Conservation (phyloP, 2,797 vertebrate genomes). For the Anabacerthia variegaticeps region DNA sequence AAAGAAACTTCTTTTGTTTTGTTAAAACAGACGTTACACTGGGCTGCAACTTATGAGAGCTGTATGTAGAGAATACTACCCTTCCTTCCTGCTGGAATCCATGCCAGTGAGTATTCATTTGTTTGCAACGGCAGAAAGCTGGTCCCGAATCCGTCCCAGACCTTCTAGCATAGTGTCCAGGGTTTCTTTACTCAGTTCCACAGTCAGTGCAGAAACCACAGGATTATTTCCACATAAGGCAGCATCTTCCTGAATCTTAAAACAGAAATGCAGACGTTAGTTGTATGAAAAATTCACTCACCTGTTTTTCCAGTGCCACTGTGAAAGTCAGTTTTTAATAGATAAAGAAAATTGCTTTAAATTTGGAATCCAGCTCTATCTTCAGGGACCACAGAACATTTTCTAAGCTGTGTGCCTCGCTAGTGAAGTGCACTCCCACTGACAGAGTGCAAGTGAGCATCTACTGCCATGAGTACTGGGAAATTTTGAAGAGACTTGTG, state of each 20-base stretch:
- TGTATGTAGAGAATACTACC: background rate
- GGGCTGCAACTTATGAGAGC: background rate
- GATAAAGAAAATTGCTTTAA: background rate
- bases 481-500: background rate
- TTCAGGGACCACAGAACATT: background rate
- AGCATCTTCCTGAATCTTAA: slow-evolving; percentile 79
- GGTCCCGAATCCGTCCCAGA: slow-evolving; percentile 92
- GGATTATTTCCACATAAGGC: slow-evolving; percentile 70
- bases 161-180: slow-evolving; percentile 95
- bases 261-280: background rate
- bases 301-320: background rate
- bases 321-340: background rate
- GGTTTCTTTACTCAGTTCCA: slow-evolving; percentile 92
- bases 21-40: background rate
- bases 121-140: slow-evolving; percentile 88
- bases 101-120: slow-evolving; percentile 74
- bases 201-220: slow-evolving; percentile 81
- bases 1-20: background rate
- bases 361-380: background rate
- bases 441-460: background rate
- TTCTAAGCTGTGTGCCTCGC: background rate
- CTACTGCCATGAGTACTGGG: background rate
- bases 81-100: background rate
- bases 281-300: background rate
- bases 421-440: background rate